Base-by-base conservation (phyloP, 1,140 invertebrate species). In the Neelides sp. region DNA sequence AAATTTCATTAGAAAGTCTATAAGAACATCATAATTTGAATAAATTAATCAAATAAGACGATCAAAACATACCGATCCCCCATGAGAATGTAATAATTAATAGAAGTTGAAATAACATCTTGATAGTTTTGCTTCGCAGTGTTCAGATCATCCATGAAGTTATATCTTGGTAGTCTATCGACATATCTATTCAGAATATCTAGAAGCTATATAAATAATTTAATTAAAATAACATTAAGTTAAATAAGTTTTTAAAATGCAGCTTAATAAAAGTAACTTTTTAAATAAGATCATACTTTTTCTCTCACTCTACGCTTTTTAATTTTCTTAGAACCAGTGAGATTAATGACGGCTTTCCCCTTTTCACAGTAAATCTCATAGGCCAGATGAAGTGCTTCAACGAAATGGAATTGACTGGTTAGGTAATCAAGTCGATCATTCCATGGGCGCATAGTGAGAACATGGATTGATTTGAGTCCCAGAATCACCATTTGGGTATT, bases 401-500 rank as follows among this genome's bases (percentile, higher is more conserved):
- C 66, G 61, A 72, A 78, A 43, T 74, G 68, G 50, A 71, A 73
- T 69, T 78, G 78, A 55, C 78, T 74, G 10, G 80, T 76, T 47
- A 85, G 63, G 69, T 78, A 77, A 64, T 81, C 68, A 51, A 85
- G 64, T 61, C 85, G 65, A 65, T 93, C 81, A 60, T 78, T 77
- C 88, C 90, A 86, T 10, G 80, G 77, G 63, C 90, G 69, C 60
- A 95, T 74, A 49, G 78, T 81, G 43, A 90, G 75, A 12, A 83
- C 75, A 66, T 89, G 80, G 37, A 92, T 74, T 39, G 78, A 79
- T 61, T 80, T 80, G 1, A 82, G 82, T 1, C 92, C 92, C 22
- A 97, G 69, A 1, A 96, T 62, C 46, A 92, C 75, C 10, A 96
- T 66, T 59, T 91, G 83, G 41, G 80, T 83, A 32, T 82, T 82